phyloP scores from a whole-genome alignment of 2,113 vertebrate species.

The Melozone crissalis region DNA sequence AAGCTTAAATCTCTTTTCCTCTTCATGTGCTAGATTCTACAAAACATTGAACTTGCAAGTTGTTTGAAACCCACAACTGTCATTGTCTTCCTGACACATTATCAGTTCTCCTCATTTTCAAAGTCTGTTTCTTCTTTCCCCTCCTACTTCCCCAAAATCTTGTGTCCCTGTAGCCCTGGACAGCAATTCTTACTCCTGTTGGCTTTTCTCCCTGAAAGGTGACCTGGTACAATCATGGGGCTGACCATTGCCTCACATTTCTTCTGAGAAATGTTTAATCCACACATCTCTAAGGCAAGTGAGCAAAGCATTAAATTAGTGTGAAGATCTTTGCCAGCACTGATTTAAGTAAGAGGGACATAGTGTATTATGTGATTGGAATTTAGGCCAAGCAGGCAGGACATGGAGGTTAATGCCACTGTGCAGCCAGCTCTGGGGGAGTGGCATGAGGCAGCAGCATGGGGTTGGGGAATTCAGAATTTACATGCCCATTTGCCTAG shows the following conservation, averaged over 20 bases:
- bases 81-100: background rate
- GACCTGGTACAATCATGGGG: background rate
- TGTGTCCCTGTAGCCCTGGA: background rate
- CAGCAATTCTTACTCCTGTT: background rate
- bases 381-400: conserved; percentile 13
- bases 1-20: background rate
- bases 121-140: background rate
- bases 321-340: background rate
- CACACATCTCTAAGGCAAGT: background rate
- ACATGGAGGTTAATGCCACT: rapidly evolving
- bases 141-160: background rate
- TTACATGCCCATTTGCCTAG: background rate
- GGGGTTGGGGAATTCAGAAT: background rate
- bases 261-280: conserved; percentile 32
- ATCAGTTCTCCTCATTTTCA: background rate
- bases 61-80: background rate
- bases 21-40: background rate
- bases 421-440: background rate
- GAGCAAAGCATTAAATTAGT: conserved; percentile 31
- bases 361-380: background rate
- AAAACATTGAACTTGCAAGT: background rate
- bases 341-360: conserved; percentile 8
- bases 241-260: background rate
- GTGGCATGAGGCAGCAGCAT: background rate
- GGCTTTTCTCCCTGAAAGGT: background rate